phyloP scores from a whole-genome alignment of 2,797 vertebrate species.

The Luscinia megarhynchos region DNA sequence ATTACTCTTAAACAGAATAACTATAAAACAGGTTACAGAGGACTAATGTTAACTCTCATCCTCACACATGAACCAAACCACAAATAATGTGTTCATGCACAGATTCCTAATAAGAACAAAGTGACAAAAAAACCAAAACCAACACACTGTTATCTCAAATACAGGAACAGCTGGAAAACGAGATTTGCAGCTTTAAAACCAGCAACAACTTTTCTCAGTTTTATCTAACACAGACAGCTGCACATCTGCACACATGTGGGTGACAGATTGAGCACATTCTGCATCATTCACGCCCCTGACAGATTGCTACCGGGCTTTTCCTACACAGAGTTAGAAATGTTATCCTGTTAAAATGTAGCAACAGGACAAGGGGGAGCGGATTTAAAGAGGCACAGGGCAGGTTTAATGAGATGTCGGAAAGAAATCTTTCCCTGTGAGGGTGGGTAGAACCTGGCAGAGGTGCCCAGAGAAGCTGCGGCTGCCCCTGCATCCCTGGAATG shows the following conservation, averaged over 20 bases:
- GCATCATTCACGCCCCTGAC: accelerated
- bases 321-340: accelerated
- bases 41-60: not conserved
- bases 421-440: accelerated
- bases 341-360: accelerated
- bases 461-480: not conserved
- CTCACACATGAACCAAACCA: not conserved
- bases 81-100: accelerated
- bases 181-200: not conserved
- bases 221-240: accelerated
- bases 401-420: accelerated
- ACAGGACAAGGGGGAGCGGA: not conserved
- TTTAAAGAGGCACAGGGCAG: not conserved
- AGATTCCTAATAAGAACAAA: not conserved
- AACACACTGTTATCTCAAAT: not conserved
- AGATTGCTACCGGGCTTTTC: not conserved
- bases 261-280: not conserved
- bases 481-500: not conserved
- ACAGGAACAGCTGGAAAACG: not conserved
- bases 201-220: not conserved
- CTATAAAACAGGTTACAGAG: not conserved
- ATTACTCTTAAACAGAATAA: not conserved
- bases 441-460: not conserved
- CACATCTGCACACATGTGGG: not conserved
- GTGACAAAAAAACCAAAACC: not conserved